A percentile compares a stretch with the other conserved stretches of the same genome.
Evolutionary conservation across 2,113 vertebrate species (phyloP).

Genomic region (Podarcis cretensis): DNA sequence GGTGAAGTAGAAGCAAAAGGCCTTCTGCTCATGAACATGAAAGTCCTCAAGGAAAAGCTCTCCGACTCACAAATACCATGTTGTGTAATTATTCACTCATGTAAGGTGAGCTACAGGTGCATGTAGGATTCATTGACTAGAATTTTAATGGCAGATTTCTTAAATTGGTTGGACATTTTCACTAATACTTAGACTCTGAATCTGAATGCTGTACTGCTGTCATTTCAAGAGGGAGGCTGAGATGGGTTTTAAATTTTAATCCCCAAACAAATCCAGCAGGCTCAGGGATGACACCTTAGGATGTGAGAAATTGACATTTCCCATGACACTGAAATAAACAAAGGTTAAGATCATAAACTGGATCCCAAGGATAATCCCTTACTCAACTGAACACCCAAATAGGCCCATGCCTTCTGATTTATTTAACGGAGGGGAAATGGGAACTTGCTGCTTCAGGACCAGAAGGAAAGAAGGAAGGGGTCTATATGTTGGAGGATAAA

Average conservation of each 20-base stretch:
- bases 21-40: background rate
- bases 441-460: background rate
- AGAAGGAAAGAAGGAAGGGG: background rate
- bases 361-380: background rate
- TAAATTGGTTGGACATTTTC: background rate
- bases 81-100: background rate
- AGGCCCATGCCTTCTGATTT: background rate
- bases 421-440: background rate
- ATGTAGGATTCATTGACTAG: background rate
- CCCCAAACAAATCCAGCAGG: background rate
- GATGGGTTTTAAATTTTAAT: background rate
- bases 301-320: background rate
- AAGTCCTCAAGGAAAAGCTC: constrained; percentile 1
- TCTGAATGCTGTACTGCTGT: background rate
- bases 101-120: background rate
- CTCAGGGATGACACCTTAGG: background rate
- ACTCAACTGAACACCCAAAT: too few relatives aligned
- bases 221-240: background rate
- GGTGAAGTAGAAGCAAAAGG: constrained; percentile 24
- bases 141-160: background rate
- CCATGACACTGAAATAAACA: background rate
- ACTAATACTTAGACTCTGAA: rapidly evolving
- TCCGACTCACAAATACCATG: background rate
- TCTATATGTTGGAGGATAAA: too few relatives aligned
- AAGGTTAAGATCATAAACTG: background rate